A percentile compares a stretch with the other conserved stretches of the same genome.
These are phyloP conservation scores for Drosophila mauritiana DNA, from an alignment of 1,140 invertebrate species.

Conservation along the genomic window DNA sequence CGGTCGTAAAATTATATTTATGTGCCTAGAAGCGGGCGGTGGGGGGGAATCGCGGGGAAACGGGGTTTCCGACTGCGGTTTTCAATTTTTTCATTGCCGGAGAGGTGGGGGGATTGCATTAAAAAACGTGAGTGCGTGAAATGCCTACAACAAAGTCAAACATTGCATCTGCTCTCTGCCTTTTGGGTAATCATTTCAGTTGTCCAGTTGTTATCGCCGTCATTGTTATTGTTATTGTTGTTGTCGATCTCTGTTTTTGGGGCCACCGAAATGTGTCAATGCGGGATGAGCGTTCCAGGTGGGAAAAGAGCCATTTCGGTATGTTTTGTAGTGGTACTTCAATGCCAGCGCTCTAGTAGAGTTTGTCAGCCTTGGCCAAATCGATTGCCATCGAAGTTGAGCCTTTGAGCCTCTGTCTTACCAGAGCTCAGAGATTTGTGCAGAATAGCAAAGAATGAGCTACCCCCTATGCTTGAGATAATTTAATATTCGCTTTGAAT, in stretches of 20 bases:
- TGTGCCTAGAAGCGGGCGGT: slow-evolving; percentile 15
- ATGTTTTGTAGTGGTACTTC: slow-evolving; percentile 6
- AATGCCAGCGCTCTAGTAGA: slow-evolving; percentile 11
- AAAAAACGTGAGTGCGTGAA: slow-evolving; percentile 81
- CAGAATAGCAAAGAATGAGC: no score
- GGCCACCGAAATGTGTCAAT: slow-evolving; percentile 60
- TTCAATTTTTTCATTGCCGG: slow-evolving; percentile 39
- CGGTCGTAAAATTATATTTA: slow-evolving; percentile 55
- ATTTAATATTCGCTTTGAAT: no score
- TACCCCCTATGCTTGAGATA: no score
- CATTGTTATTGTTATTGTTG: slow-evolving; percentile 42
- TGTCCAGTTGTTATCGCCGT: slow-evolving; percentile 31
- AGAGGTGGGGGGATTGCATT: slow-evolving; percentile 65
- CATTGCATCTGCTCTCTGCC: slow-evolving; percentile 33
- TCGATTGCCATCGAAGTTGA: not conserved
- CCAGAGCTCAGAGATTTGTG: no score
- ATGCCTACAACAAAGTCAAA: slow-evolving; percentile 46
- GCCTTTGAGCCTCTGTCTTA: no score
- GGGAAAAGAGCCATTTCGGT: slow-evolving; percentile 30
- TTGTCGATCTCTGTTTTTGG: slow-evolving; percentile 37
- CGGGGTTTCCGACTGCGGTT: slow-evolving; percentile 23
- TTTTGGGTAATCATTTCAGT: slow-evolving; percentile 42
- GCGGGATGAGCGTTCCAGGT: slow-evolving; percentile 43
- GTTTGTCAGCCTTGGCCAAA: not conserved
- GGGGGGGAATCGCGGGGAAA: not conserved